Evolutionary conservation across 1,140 invertebrate genomes (phyloP).

Genomic region (Prorops nasuta): DNA sequence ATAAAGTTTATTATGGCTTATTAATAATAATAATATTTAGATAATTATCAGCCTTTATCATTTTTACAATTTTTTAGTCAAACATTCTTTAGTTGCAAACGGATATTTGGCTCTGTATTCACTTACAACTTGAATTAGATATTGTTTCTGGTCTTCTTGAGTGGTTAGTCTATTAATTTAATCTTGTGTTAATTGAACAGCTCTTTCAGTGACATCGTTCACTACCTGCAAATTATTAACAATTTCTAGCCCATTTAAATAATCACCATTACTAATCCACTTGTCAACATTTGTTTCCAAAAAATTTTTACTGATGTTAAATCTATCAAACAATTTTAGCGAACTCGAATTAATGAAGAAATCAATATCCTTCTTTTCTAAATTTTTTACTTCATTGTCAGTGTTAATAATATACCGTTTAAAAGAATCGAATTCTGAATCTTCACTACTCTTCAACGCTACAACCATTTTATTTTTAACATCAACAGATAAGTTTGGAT

Average conservation of each 20-base stretch:
- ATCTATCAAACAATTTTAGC: background rate
- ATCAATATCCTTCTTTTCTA: slow-evolving; percentile 4
- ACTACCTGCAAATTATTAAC: slow-evolving; percentile 2
- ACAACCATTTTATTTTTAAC: slow-evolving; percentile 27
- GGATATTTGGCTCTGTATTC: slow-evolving; percentile 7
- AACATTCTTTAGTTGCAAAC: slow-evolving; percentile 2
- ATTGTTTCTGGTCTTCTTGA: slow-evolving; percentile 7
- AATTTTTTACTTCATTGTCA: background rate
- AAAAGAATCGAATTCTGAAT: background rate
- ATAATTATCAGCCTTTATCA: background rate
- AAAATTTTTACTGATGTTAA: background rate
- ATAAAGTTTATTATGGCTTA: background rate
- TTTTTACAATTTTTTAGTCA: slow-evolving; percentile 4
- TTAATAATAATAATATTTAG: background rate
- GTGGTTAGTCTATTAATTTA: slow-evolving; percentile 1
- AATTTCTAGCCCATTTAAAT: background rate
- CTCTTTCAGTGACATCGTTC: slow-evolving; percentile 5
- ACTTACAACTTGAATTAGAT: slow-evolving; percentile 2
- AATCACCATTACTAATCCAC: slow-evolving; percentile 1
- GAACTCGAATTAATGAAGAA: background rate
- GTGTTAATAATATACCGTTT: slow-evolving; percentile 1
- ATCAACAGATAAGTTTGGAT: slow-evolving; percentile 24
- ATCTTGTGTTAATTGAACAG: slow-evolving; percentile 4
- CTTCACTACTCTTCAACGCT: background rate
- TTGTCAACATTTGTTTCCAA: background rate